Evolutionary conservation across 2,113 vertebrate species (phyloP).

Genomic region (Melanostigma gelatinosum): DNA sequence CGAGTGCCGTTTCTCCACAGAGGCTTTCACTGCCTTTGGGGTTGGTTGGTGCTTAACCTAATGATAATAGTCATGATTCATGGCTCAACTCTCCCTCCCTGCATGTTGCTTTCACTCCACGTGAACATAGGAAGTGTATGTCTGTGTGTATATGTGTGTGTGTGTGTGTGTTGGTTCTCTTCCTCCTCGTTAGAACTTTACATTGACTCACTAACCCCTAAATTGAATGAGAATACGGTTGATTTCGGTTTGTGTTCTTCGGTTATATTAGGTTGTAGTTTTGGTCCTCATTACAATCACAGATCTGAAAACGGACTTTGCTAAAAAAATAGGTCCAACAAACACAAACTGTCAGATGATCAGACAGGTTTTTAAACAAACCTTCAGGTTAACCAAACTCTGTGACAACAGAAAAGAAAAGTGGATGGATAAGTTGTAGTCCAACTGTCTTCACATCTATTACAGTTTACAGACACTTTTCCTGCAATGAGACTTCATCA

Average conservation of each 20-base stretch:
- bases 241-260: not conserved
- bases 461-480: not conserved
- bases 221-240: not conserved
- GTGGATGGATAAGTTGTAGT: not conserved
- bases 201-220: not conserved
- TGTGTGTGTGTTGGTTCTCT: not conserved
- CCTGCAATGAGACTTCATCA: not conserved
- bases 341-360: not conserved
- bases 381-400: not conserved
- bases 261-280: not conserved
- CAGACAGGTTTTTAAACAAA: not conserved
- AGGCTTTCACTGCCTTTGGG: slow-evolving; percentile 78
- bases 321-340: not conserved
- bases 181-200: not conserved
- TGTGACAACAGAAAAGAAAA: not conserved
- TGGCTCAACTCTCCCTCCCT: slow-evolving; percentile 77
- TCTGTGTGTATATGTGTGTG: slow-evolving; percentile 21
- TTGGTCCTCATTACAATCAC: not conserved
- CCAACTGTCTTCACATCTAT: not conserved
- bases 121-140: slow-evolving; percentile 46
- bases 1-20: slow-evolving; percentile 73
- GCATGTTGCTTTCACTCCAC: slow-evolving; percentile 67
- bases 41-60: slow-evolving; percentile 82
- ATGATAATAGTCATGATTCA: slow-evolving; percentile 84
- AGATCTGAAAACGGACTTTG: not conserved